Percentiles rank a stretch among this genome's conserved stretches.
Conservation (phyloP, 2,797 vertebrate genomes). For the Centropyge bicolor region DNA sequence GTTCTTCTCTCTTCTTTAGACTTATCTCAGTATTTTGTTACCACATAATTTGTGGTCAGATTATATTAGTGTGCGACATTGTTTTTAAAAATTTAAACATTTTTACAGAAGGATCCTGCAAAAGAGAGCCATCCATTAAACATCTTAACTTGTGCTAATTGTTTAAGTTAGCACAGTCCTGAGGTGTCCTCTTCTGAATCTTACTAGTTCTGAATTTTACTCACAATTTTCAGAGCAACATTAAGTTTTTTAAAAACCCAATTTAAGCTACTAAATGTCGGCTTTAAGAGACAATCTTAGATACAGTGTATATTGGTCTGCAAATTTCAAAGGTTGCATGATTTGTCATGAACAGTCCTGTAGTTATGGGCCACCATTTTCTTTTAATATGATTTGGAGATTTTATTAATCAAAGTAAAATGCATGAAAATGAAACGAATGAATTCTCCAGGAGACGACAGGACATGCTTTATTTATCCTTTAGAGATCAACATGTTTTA, state of each 20-base stretch:
- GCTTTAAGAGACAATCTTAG: not conserved
- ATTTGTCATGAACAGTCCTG: not conserved
- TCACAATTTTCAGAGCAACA: not conserved
- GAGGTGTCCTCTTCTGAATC: too few relatives aligned
- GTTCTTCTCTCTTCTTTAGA: not conserved
- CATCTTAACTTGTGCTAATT: not conserved
- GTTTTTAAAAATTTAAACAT: not conserved
- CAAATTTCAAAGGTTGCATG: too few relatives aligned
- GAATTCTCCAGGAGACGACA: not conserved
- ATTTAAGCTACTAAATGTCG: not conserved
- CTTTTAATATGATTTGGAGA: not conserved
- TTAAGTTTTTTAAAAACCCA: not conserved
- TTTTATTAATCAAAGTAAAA: not conserved
- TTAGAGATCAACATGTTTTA: not conserved
- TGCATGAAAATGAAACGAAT: not conserved
- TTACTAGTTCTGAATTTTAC: not conserved
- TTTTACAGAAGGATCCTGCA: not conserved
- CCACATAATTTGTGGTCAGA: not conserved
- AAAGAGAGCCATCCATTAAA: not conserved
- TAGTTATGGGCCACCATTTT: not conserved
- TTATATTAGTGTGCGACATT: not conserved
- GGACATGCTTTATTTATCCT: conserved; percentile 7
- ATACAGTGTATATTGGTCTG: not conserved
- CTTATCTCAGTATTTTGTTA: not conserved
- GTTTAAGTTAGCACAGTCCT: too few relatives aligned